phyloP scores from a whole-genome alignment of 53 echinoderm and acorn worm genomes.

The Echinometra lucunter region DNA sequence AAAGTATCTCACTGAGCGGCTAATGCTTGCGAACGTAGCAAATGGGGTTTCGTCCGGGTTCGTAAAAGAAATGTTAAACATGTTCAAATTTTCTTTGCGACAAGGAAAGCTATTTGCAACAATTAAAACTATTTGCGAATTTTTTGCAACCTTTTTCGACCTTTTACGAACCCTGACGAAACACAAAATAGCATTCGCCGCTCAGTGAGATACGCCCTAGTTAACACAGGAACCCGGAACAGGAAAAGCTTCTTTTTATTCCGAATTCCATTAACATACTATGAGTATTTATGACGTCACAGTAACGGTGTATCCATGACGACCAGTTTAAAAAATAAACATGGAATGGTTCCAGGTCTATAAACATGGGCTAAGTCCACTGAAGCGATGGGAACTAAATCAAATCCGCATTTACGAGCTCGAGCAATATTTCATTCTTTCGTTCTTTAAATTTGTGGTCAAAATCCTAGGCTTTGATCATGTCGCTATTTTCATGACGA shows the following conservation, averaged over 20 bases:
- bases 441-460: conserved; percentile 33
- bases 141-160: too few relatives aligned
- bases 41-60: too few relatives aligned
- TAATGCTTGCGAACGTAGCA: too few relatives aligned
- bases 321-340: neutral
- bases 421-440: neutral
- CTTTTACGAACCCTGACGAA: too few relatives aligned
- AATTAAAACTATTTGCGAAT: too few relatives aligned
- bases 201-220: too few relatives aligned
- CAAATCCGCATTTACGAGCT: neutral
- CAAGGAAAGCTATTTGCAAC: too few relatives aligned
- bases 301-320: neutral
- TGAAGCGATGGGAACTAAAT: conserved; percentile 25
- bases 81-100: too few relatives aligned
- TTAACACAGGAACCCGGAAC: too few relatives aligned
- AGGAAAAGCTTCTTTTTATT: neutral
- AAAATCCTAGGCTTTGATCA: neutral
- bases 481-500: neutral
- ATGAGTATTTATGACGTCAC: conserved; percentile 28
- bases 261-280: neutral
- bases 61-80: too few relatives aligned
- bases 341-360: neutral
- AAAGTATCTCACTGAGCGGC: too few relatives aligned
- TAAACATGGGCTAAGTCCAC: conserved; percentile 21
- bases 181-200: too few relatives aligned